phyloP scores from a whole-genome alignment of 2,113 vertebrate genomes.

The Alligator sinensis region DNA sequence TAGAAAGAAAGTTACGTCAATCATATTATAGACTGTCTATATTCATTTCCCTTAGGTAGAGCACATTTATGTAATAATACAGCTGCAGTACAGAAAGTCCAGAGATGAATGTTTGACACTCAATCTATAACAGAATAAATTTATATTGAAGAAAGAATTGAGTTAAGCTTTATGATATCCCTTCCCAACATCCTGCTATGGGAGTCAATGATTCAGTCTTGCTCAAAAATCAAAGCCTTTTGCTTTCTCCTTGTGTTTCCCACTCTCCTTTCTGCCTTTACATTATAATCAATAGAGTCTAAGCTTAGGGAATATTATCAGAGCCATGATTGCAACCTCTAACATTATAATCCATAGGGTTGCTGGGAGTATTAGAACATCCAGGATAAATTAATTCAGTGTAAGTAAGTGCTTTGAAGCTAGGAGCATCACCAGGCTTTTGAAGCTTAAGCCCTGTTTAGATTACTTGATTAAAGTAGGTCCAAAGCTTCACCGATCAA shows the following conservation, averaged over 20 bases:
- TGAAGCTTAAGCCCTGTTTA: conserved; percentile 82
- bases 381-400: conserved; percentile 80
- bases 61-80: background rate
- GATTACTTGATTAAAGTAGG: conserved; percentile 84
- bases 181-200: background rate
- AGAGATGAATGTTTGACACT: background rate
- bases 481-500: conserved; percentile 77
- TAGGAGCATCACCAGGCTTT: conserved; percentile 73
- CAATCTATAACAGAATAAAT: background rate
- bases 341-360: conserved; percentile 77
- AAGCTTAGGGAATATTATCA: conserved; percentile 72
- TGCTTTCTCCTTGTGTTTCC: conserved; percentile 22
- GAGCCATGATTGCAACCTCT: conserved; percentile 67
- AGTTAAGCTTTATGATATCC: background rate
- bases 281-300: conserved; percentile 63
- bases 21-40: background rate
- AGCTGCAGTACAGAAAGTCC: background rate
- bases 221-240: conserved; percentile 42
- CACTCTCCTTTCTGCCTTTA: conserved; percentile 44
- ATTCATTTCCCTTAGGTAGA: background rate
- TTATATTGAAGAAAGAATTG: background rate
- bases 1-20: background rate
- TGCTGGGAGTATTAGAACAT: conserved; percentile 75
- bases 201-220: background rate
- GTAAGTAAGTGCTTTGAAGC: conserved; percentile 81